phyloP scores from a whole-genome alignment of 2,888 invertebrate genomes.

The Volucella zonaria region DNA sequence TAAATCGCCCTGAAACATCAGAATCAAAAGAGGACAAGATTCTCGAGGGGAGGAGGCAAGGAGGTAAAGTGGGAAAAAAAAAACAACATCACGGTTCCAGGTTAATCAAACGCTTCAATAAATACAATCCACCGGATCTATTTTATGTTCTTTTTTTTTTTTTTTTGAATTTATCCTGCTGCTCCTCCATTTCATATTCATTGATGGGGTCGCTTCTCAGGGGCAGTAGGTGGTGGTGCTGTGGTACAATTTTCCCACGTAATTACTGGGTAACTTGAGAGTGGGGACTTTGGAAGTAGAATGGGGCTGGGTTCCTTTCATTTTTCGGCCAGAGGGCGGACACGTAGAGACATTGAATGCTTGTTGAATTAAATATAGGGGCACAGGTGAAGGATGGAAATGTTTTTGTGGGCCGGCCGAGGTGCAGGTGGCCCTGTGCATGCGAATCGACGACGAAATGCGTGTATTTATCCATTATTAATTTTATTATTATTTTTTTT shows the following conservation, averaged over 20 bases:
- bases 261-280: slow-evolving; percentile 40
- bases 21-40: slow-evolving; percentile 21
- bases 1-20: slow-evolving; percentile 33
- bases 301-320: slow-evolving; percentile 24
- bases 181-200: slow-evolving; percentile 40
- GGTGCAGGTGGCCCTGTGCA: slow-evolving; percentile 1
- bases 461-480: slow-evolving; percentile 70
- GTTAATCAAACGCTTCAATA: slow-evolving; percentile 72
- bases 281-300: slow-evolving; percentile 3
- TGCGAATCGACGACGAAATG: slow-evolving; percentile 28
- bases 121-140: slow-evolving; percentile 61
- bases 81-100: slow-evolving; percentile 42
- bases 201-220: slow-evolving; percentile 17
- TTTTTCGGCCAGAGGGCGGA: slow-evolving; percentile 18
- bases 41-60: not conserved
- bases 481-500: slow-evolving; percentile 65
- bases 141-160: slow-evolving; percentile 20
- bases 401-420: slow-evolving; percentile 1
- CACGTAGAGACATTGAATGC: slow-evolving; percentile 63
- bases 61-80: slow-evolving; percentile 2
- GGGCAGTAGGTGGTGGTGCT: not conserved
- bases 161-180: slow-evolving; percentile 12
- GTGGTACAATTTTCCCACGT: slow-evolving; percentile 39
- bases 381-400: slow-evolving; percentile 61
- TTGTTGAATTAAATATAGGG: slow-evolving; percentile 70